Base-by-base conservation (phyloP, 2,113 vertebrate species). In the Clarias magur region DNA sequence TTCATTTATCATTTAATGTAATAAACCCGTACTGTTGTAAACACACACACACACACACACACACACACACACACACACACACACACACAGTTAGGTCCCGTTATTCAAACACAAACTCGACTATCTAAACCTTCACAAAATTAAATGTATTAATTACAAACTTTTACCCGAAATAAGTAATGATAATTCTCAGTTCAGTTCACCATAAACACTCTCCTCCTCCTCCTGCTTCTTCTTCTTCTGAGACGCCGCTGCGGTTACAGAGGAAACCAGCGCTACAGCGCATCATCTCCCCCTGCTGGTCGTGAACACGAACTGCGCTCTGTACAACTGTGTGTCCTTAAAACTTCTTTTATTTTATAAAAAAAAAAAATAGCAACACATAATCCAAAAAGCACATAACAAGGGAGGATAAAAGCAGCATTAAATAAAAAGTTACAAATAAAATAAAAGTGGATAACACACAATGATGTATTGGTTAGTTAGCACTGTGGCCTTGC, bases 271-370 rank as follows among this genome's bases (percentile, higher is more conserved):
- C 25, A 27, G 38, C 15, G 12, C 38, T 10, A 3, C 48, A 53
- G 62, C 63, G 13, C 81, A 25, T n/a, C 42, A 53, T 65, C 81
- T 15, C 81, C 81, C 42, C 42, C 79, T 60, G 79, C 79, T 80
- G 79, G 79, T 70, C 13, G 0, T 5, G 1, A 67, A 13, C 4
- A 34, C 1, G 30, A 80, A 80, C 27, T 57, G 78, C 78, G 6
- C 78, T 78, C 15, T 79, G 0, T 53, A 4, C 10, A 76, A 23
- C 34, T 11, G 7, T 34, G 5, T 16, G 12, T 10, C 30, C 30
- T 38, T 30, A 16, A 70, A 7, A 17, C 1, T 3, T 10, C 30
- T 30, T 30, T 2, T 11, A 0, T 2, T 25, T 62, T 62, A 8
- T 25, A 48, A 48, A 8, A 48, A 48, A 6, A 48, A 42, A 6